Evolutionary conservation across 2,888 invertebrate genomes (phyloP), one percentile per base, ranked within the genome.

Genomic region (Hirtodrosophila cameraria): DNA sequence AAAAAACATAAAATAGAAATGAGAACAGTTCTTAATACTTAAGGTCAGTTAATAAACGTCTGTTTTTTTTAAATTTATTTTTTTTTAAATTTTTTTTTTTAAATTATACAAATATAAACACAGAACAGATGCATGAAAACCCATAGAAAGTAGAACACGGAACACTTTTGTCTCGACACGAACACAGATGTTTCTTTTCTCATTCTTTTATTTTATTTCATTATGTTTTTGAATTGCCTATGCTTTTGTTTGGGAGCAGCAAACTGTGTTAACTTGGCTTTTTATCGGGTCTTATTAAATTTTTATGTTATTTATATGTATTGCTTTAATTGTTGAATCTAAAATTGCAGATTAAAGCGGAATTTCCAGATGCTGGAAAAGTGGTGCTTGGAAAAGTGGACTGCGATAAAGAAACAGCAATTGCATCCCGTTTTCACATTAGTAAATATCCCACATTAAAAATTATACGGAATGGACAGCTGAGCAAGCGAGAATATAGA

Each of bases 381-480:
- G 97, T 99, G 7, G 96, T 97, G 5, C 95, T 99, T 93, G 99
- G 96, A 36, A 98, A 98, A 92, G 97, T 99, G 5, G 99, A 99
- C 91, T 99, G 99, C 92, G 99, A 99, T 91, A 94, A 93, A 85
- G 97, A 99, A 92, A 94, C 95, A 92, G 92, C 86, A 13, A 93
- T 99, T 55, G 96, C 99, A 1, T 94, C 96, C 3, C 94, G 97
- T 78, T 99, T 97, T 91, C 98, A 98, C 88, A 98, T 99, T 58
- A 96, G 95, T 55, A 99, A 99, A 92, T 99, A 99, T 92, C 99
- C 99, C 4, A 99, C 99, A 3, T 91, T 99, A 55, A 99, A 99
- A 92, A 91, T 99, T 13, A 96, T 99, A 79, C 93, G 97, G 46
- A 97, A 97, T 92, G 97, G 97, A 0, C 94, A 96, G 86, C 94